Evolutionary conservation across 1,140 invertebrate genomes (phyloP).

Genomic region (Drosophila pseudoobscura): DNA sequence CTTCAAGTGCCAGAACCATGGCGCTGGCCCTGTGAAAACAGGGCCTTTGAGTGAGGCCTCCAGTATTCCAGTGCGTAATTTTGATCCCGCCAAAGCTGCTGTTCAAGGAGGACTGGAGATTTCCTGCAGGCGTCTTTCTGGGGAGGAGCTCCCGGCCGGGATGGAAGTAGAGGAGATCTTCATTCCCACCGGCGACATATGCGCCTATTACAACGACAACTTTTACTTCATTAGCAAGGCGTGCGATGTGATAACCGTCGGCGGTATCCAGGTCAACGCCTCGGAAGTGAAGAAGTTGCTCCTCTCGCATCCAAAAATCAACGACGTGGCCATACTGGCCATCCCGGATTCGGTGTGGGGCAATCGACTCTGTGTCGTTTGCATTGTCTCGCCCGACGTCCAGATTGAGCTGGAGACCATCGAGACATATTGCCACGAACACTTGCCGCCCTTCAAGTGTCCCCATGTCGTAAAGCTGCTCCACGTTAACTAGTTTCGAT

Average conservation of each 20-base stretch:
- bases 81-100: too few relatives aligned
- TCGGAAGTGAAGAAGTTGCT: conserved; percentile 93
- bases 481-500: conserved; percentile 75
- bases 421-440: conserved; percentile 72
- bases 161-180: conserved; percentile 88
- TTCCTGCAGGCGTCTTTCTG: background rate
- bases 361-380: conserved; percentile 89
- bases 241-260: conserved; percentile 95
- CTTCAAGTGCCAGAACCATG: conserved; percentile 65
- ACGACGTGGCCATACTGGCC: conserved; percentile 81
- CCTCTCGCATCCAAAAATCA: conserved; percentile 86
- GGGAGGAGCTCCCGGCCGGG: too few relatives aligned
- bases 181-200: conserved; percentile 91
- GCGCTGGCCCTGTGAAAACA: conserved; percentile 10
- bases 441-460: conserved; percentile 60
- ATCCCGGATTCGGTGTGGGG: conserved; percentile 91
- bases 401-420: conserved; percentile 85
- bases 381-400: conserved; percentile 85
- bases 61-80: background rate
- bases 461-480: conserved; percentile 86
- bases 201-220: conserved; percentile 84
- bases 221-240: conserved; percentile 92
- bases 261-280: conserved; percentile 93
- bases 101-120: conserved; percentile 57
- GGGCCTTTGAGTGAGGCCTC: background rate